Base-by-base conservation (phyloP, 2,888 invertebrate genomes). In the Ceraclea dissimilis region DNA sequence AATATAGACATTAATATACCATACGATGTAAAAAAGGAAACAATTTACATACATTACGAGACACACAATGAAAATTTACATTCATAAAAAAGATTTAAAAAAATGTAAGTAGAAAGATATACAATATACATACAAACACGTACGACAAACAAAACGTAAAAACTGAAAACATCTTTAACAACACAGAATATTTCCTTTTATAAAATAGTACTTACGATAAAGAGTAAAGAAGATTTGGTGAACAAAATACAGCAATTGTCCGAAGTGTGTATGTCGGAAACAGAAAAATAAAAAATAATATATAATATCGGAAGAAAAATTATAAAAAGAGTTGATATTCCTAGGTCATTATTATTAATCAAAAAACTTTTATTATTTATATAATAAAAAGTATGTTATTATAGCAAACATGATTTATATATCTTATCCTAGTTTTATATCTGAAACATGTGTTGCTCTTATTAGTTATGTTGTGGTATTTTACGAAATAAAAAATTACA, bases 201-300 rank as follows among this genome's bases (percentile, higher is more conserved):
- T n/a, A 39, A 39, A 58, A 55, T 44, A 58, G 52, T 61, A 61
- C 61, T 61, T 61, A 61, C 61, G 61, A 59, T 52, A 58, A 59
- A 58, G 2, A 39, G 52, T 58, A 55, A 60, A 56, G 60, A 54
- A 55, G 61, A 39, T 55, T 55, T 57, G 61, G 53, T 54, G 60
- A 56, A 60, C 58, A 60, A 60, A 60, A 60, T 60, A 61, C 61
- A 54, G 61, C 61, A 56, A 57, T 49, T 59, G 61, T 59, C 61
- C 54, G 55, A 59, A 59, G 61, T 54, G 59, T 59, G 60, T 52
- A 56, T 48, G 59, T 61, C 61, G 61, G 61, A 61, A 61, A 61
- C 61, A 61, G 60, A 61, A 54, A 61, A 61, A 58, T 58, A 51
- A 61, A 59, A 57, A 39, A 39, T 39, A 39, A 61, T 58, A 53